Percentiles rank a stretch among this genome's conserved stretches.
phyloP scores from a whole-genome alignment of 2,888 invertebrate genomes.

The Diarsia mendica region DNA sequence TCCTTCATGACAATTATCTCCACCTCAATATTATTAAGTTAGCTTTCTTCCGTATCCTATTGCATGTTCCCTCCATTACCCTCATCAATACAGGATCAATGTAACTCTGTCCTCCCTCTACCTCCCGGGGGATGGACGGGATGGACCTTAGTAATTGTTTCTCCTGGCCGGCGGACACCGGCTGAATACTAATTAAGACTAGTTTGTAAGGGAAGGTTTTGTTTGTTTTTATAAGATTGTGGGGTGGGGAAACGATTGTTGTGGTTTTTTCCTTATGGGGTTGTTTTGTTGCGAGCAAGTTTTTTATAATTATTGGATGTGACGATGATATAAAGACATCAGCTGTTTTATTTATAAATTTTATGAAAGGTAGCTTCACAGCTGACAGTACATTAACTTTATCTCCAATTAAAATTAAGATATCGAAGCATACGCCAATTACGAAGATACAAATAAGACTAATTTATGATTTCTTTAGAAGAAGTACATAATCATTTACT shows the following conservation, averaged over 20 bases:
- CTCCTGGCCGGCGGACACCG: constrained; percentile 24
- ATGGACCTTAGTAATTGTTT: constrained; percentile 57
- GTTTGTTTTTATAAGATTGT: constrained; percentile 42
- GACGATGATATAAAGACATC: too few species aligned
- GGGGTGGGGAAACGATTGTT: background rate
- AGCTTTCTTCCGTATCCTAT: constrained; percentile 7
- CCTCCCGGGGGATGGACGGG: constrained; percentile 27
- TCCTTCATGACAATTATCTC: background rate
- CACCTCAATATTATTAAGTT: background rate
- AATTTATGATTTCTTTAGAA: too few species aligned
- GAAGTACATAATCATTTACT: too few species aligned
- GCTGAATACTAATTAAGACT: constrained; percentile 52
- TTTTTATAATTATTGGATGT: background rate
- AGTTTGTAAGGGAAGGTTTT: constrained; percentile 13
- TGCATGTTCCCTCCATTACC: constrained; percentile 16
- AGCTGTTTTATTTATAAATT: too few species aligned
- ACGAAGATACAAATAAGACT: too few species aligned
- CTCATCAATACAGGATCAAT: constrained; percentile 38
- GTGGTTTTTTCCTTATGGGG: background rate
- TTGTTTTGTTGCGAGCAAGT: background rate
- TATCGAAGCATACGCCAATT: too few species aligned
- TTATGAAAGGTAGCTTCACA: too few species aligned
- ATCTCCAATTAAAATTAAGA: too few species aligned
- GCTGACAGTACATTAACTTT: too few species aligned
- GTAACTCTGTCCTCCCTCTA: constrained; percentile 14